These are phyloP conservation scores for Drosophila monieri DNA, from an alignment of 2,888 invertebrate species.

Conservation along the genomic window DNA sequence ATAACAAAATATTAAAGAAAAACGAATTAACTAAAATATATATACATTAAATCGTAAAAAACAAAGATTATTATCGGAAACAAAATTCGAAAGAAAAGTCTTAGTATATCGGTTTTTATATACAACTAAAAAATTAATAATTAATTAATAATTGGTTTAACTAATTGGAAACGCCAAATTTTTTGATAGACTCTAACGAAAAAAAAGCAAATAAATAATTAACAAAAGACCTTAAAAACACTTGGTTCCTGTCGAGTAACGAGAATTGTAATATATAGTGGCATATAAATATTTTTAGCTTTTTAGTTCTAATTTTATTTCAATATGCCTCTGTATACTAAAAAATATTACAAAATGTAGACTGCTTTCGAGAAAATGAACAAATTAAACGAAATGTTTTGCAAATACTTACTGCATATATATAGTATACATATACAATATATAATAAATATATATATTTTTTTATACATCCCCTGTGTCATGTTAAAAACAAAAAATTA, in stretches of 20 bases:
- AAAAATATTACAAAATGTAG: constrained; percentile 36
- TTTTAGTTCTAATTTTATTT: constrained; percentile 11
- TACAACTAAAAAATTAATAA: constrained; percentile 6
- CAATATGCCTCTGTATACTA: constrained; percentile 30
- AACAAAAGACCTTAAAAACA: constrained; percentile 54
- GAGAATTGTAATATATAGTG: constrained; percentile 49
- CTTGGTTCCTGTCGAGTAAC: constrained; percentile 68
- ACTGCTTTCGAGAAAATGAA: constrained; percentile 49
- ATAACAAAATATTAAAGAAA: constrained; percentile 46
- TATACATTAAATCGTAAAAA: no score
- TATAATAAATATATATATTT: constrained; percentile 29
- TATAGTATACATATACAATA: constrained; percentile 5
- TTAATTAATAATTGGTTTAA: constrained; percentile 29
- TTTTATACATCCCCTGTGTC: constrained; percentile 41
- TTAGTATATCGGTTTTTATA: constrained; percentile 28
- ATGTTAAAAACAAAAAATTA: constrained; percentile 39
- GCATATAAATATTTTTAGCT: constrained; percentile 34
- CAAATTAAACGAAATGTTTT: constrained; percentile 38
- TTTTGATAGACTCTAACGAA: constrained; percentile 39
- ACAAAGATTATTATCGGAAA: no score
- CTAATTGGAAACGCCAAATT: constrained; percentile 51
- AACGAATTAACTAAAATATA: constrained; percentile 34
- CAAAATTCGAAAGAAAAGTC: constrained; percentile 52
- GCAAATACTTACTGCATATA: constrained; percentile 18
- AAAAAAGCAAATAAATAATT: constrained; percentile 22